These are phyloP conservation scores for Drosophila mayri DNA, from an alignment of 1,140 invertebrate species.

Conservation along the genomic window DNA sequence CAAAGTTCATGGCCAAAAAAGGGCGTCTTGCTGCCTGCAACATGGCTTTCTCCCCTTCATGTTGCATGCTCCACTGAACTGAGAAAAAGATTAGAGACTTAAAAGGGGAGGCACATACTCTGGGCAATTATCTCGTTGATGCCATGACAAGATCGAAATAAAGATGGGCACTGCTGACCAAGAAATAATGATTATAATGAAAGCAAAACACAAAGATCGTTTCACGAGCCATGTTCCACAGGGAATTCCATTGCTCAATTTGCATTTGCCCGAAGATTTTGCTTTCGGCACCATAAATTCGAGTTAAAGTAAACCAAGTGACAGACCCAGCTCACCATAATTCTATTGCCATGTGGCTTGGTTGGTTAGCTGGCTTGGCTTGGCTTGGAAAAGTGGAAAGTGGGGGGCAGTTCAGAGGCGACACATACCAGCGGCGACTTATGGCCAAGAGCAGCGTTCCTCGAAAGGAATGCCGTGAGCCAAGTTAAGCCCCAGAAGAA, in stretches of 20 bases:
- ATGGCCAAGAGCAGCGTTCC: constrained; percentile 31
- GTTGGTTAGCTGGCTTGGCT: neutral
- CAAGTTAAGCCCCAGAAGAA: constrained; percentile 66
- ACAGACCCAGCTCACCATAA: constrained; percentile 58
- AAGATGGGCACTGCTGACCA: neutral
- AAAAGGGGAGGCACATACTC: neutral
- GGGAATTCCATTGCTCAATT: constrained; percentile 37
- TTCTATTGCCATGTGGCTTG: constrained; percentile 57
- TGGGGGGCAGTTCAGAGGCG: constrained; percentile 44
- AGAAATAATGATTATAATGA: constrained; percentile 1
- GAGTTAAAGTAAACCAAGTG: constrained; percentile 67
- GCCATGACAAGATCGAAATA: constrained; percentile 26
- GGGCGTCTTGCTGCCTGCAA: constrained; percentile 6
- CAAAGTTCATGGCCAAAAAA: constrained; percentile 64
- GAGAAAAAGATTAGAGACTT: constrained; percentile 15
- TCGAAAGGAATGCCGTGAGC: constrained; percentile 39
- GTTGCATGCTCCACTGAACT: constrained; percentile 61
- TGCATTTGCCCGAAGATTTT: constrained; percentile 32
- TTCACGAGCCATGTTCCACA: constrained; percentile 9
- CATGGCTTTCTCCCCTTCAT: constrained; percentile 20
- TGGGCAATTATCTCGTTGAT: constrained; percentile 38
- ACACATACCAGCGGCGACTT: constrained; percentile 52
- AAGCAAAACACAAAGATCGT: constrained; percentile 1
- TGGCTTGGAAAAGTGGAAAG: constrained; percentile 1
- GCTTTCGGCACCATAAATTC: constrained; percentile 59